A percentile compares a stretch with the other conserved stretches of the same genome.
Conservation (phyloP, 1,140 invertebrate genomes). For the Drosophila funebris region DNA sequence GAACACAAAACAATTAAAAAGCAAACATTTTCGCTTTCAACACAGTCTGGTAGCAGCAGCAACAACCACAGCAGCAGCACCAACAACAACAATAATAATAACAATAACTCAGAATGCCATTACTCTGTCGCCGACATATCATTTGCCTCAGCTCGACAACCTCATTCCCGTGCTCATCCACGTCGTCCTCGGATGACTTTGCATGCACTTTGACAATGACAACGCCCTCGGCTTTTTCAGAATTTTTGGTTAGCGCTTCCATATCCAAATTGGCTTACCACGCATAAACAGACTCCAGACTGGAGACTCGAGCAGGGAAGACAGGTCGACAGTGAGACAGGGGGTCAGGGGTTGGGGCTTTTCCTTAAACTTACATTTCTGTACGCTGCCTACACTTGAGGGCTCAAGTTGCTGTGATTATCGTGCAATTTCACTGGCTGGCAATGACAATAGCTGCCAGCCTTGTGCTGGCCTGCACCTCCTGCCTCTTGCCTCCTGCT, state of each 20-base stretch:
- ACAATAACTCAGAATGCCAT: slow-evolving; percentile 58
- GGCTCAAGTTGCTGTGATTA: slow-evolving; percentile 80
- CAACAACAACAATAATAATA: slow-evolving; percentile 6
- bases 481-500: background rate
- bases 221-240: slow-evolving; percentile 47
- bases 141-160: slow-evolving; percentile 11
- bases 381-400: slow-evolving; percentile 59
- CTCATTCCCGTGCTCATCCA: background rate
- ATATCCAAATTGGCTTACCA: slow-evolving; percentile 80
- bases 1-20: slow-evolving; percentile 39
- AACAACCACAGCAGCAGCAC: background rate
- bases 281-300: slow-evolving; percentile 67
- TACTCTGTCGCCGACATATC: slow-evolving; percentile 54
- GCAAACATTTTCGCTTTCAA: slow-evolving; percentile 46
- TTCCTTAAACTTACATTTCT: background rate
- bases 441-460: slow-evolving; percentile 60
- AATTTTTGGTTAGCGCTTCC: slow-evolving; percentile 65
- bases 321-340: background rate
- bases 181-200: slow-evolving; percentile 30
- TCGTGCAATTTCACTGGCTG: slow-evolving; percentile 69
- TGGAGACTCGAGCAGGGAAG: background rate
- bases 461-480: slow-evolving; percentile 3
- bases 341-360: background rate
- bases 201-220: slow-evolving; percentile 66
- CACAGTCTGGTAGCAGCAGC: slow-evolving; percentile 2